Evolutionary conservation across 1,140 invertebrate species (phyloP), one percentile per base, ranked within the genome.

Genomic region (Latrodectus geometricus): DNA sequence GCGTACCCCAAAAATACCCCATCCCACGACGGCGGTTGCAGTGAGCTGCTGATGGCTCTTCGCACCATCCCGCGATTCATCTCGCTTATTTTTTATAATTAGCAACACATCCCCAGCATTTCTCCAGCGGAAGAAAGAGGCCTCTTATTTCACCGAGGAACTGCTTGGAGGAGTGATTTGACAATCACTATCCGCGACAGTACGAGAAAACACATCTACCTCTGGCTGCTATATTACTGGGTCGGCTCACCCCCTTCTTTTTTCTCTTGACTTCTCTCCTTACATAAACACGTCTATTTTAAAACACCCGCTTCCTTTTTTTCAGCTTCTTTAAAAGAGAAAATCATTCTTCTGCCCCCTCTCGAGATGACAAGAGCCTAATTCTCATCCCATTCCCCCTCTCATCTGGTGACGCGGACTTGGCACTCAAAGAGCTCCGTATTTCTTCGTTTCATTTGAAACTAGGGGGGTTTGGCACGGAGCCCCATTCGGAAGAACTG

Each of bases 271-370:
- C 49, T 75, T 56, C 49, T 75, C 15, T 20, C 48, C 74, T 86
- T 70, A 61, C 35, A 78, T 78, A 86, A 86, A 78, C 83, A 86
- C 75, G 74, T 70, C 68, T 86, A 86, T 86, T 86, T 86, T 86
- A 56, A 72, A 70, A 49, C 56, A 48, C 23, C 72, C 35, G 35
- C 52, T 54, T 82, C 50, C 66, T 20, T 52, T 17, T 61, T 61
- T 61, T 8, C 54, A 61, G 35, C 17, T 61, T 61, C 54, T 61
- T 61, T 17, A 14, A 14, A 17, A 61, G 17, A 61, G 54, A 61
- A 61, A 61, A 61, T 61, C 54, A 61, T 61, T 61, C 35, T 61
- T 17, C 8, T 14, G 8, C 54, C 54, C 54, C 54, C 54, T 61
- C 54, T 61, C 17, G 11, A 61, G 54, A 61, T 61, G 54, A 61